phyloP scores from a whole-genome alignment of 1,140 invertebrate genomes.

The Anoplolepis gracilipes region DNA sequence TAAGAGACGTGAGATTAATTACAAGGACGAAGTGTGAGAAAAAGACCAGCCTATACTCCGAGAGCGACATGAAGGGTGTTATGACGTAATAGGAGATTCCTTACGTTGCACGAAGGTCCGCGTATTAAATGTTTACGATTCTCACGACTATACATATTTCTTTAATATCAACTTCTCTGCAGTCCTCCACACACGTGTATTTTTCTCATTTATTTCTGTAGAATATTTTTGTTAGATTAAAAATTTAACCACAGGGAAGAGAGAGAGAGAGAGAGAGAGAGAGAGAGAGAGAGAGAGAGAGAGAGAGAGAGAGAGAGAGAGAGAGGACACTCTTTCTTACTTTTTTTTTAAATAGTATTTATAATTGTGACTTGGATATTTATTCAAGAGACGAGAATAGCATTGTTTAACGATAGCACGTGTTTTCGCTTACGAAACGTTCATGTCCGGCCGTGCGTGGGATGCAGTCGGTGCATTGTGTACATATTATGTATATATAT shows the following conservation, averaged over 20 bases:
- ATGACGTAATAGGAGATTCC: neutral
- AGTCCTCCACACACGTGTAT: neutral
- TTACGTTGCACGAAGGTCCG: neutral
- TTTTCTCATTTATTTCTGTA: neutral
- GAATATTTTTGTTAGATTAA: neutral
- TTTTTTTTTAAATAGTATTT: neutral
- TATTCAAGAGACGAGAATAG: neutral
- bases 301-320: too few relatives aligned
- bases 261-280: too few relatives aligned
- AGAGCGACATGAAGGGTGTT: slow-evolving; percentile 1
- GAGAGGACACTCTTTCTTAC: neutral
- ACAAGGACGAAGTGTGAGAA: slow-evolving; percentile 44
- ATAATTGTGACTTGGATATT: neutral
- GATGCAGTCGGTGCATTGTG: slow-evolving; percentile 14
- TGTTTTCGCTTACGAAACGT: neutral
- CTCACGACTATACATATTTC: slow-evolving; percentile 29
- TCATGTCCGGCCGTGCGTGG: neutral
- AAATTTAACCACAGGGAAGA: neutral
- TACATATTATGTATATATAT: too few relatives aligned
- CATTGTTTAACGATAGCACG: neutral
- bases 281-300: too few relatives aligned
- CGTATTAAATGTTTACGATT: slow-evolving; percentile 33
- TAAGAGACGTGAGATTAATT: slow-evolving; percentile 43
- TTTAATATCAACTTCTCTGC: neutral
- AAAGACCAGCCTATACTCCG: neutral